Evolutionary conservation across 2,113 vertebrate species (phyloP), one percentile per base, ranked within the genome.

Genomic region (Xiphorhynchus elegans): DNA sequence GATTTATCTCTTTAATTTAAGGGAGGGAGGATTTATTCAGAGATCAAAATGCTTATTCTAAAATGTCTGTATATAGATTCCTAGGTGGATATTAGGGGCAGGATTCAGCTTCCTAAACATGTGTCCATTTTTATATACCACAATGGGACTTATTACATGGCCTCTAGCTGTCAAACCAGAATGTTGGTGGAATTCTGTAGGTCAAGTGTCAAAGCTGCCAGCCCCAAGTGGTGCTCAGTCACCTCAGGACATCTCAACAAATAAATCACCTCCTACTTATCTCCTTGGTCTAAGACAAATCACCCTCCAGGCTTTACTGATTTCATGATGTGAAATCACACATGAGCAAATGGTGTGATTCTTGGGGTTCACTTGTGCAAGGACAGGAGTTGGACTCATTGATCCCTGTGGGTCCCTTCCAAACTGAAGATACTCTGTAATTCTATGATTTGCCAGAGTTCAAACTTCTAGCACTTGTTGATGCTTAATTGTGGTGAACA

Each of bases 381-480:
- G 28, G 9, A 24, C 46, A 47, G 0, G 2, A 60, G 24, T 2
- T n/a, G 24, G 19, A 47, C 19, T 46, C 0, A 0, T 18, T 58
- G 25, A 16, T 67, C 19, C 28, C 53, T n/a, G 28, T 40, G 8
- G 0, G 29, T 53, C 19, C 19, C 11, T 75, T 68, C 23, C 19
- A 40, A 68, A 60, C 19, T 31, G 46, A 68, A 8, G n/a, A 35
- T 40, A 18, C 5, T 53, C 62, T 14, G 17, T 17, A 82, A 31
- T 60, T 59, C 19, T 47, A 5, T 60, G 26, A 64, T 66, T 62
- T 68, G 35, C 10, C 39, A 18, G 39, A 87, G 25, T 44, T 86
- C 33, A 73, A 37, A 78, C 7, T 58, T 62, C 7, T 53, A 58
- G 11, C 33, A 58, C 13, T 75, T 63, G n/a, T 39, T 84, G 29